A percentile compares a stretch with the other conserved stretches of the same genome.
phyloP scores from a whole-genome alignment of 2,113 vertebrate species.

The Centropristis striata region DNA sequence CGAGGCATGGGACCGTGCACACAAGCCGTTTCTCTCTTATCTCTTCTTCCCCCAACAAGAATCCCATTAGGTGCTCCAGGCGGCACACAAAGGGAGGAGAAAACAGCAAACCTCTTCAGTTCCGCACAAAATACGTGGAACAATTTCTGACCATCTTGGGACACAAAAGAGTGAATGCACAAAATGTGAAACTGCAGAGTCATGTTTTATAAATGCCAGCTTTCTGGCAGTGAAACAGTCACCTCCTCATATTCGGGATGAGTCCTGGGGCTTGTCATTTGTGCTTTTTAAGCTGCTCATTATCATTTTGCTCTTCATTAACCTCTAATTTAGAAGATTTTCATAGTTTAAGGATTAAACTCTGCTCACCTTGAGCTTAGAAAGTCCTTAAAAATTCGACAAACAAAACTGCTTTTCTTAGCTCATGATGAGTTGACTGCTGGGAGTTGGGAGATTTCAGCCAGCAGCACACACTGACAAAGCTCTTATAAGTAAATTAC shows the following conservation, averaged over 20 bases:
- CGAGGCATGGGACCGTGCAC: neutral
- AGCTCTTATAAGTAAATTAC: slow-evolving; percentile 33
- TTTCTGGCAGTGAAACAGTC: neutral
- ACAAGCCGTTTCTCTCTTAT: slow-evolving; percentile 22
- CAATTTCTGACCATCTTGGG: neutral
- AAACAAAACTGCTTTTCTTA: neutral
- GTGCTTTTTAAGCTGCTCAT: slow-evolving; percentile 18
- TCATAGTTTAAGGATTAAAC: slow-evolving; percentile 16
- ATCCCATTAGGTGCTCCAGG: slow-evolving; percentile 46
- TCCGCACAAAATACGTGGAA: neutral
- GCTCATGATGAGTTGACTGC: slow-evolving; percentile 2
- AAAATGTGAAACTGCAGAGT: neutral
- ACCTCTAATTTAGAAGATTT: slow-evolving; percentile 13
- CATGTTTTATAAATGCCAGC: slow-evolving; percentile 1
- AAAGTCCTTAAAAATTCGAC: neutral
- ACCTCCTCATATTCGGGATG: neutral
- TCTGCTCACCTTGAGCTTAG: neutral
- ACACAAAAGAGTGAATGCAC: slow-evolving; percentile 12
- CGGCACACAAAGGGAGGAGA: neutral
- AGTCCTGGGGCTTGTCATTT: neutral
- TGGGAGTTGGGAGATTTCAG: neutral
- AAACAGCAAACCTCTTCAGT: slow-evolving; percentile 17
- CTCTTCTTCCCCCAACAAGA: slow-evolving; percentile 24
- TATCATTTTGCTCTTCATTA: neutral
- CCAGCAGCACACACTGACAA: neutral